Base-by-base conservation (phyloP, 2,113 vertebrate genomes). In the Ageneiosus marmoratus region DNA sequence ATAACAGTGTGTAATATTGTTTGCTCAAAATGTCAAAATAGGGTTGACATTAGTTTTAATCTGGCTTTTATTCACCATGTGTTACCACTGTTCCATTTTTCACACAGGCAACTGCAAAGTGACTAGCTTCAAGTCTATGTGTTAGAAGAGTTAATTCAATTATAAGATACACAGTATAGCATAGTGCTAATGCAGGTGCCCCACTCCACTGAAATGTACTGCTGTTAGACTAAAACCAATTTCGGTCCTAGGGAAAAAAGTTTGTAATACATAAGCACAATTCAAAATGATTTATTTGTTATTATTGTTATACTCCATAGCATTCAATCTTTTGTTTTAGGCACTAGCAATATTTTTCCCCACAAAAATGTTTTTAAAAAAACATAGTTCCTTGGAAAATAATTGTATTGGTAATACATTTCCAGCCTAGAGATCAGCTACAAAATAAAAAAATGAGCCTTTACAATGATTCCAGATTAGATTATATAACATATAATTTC, bases 141-240 rank as follows among this genome's bases (percentile, higher is more conserved):
- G 74, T 37, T n/a, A 53, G 27, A 15, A 37, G 5, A 41, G 51
- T 77, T 56, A 32, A 56, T 77, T 55, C 24, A 63, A 16, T 32
- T 48, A 18, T 50, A 55, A 80, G 41, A 34, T 41, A 53, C 63
- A 53, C n/a, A 56, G 11, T 58, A 51, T 75, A 80, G 37, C 41
- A 15, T 12, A 75, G 55, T 13, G 13, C 50, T 76, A 83, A 83
- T 44, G 74, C n/a, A 73, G 34, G 20, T 44, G 32, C 24, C 4
- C n/a, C 27, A 37, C 18, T 55, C 29, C 18, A 55, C n/a, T 44
- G 32, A 63, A 41, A 58, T 58, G 29, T n/a, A 50, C 51, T 22
- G 20, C 62, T 78, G 10, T 12, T 70, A 70, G 75, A 58, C 82
- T 70, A 83, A 83, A 78, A 50, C 77, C 75, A 48, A 27, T 29